Conservation (phyloP, 2,113 vertebrate genomes). For the Alethe castanea region DNA sequence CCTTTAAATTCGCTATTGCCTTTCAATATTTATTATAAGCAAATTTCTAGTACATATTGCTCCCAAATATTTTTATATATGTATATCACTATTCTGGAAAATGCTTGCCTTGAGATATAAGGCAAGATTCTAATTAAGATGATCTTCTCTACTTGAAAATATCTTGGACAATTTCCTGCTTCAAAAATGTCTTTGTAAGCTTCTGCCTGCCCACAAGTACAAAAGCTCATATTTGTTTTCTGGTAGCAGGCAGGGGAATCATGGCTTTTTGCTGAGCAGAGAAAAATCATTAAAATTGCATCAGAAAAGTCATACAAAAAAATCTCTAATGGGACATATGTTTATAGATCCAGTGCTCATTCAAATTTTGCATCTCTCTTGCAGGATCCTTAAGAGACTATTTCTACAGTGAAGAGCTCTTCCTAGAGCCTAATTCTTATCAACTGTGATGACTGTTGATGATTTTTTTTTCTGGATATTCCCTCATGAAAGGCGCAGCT, state of each 20-base stretch:
- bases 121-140: background rate
- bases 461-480: background rate
- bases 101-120: background rate
- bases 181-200: background rate
- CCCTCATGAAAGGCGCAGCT: background rate
- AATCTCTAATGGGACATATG: background rate
- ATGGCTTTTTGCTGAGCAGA: background rate
- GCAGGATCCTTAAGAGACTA: background rate
- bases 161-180: background rate
- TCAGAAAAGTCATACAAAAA: background rate
- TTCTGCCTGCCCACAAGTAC: background rate
- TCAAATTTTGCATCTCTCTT: background rate
- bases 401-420: background rate
- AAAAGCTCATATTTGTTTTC: slow-evolving; percentile 11
- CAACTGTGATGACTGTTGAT: background rate
- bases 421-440: background rate
- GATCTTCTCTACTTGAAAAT: background rate
- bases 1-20: background rate
- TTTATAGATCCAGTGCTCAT: background rate
- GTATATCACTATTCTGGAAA: background rate
- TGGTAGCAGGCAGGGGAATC: background rate
- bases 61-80: background rate
- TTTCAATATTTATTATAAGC: background rate
- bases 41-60: background rate
- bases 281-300: background rate